Conservation (phyloP, 2,888 invertebrate genomes). For the Caenorhabditis uteleia region DNA sequence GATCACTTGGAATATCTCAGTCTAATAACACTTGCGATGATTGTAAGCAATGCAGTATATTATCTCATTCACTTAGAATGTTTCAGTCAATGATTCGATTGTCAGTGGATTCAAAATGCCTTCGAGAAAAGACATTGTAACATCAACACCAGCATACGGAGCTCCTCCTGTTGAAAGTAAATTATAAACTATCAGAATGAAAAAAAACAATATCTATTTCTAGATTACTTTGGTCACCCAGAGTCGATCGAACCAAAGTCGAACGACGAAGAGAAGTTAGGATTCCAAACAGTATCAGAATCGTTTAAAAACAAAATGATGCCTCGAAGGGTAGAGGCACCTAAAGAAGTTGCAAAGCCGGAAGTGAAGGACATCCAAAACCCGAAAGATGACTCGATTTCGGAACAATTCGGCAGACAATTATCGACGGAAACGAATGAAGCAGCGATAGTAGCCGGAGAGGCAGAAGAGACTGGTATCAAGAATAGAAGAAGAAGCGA, state of each 20-base stretch:
- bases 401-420: slow-evolving; percentile 21
- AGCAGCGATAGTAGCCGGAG: slow-evolving; percentile 2
- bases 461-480: slow-evolving; percentile 20
- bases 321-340: too few species aligned
- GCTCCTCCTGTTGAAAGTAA: slow-evolving; percentile 24
- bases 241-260: too few species aligned
- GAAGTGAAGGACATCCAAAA: too few species aligned
- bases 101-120: slow-evolving; percentile 1
- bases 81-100: slow-evolving; percentile 16
- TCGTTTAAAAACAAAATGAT: too few species aligned
- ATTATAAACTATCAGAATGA: too few species aligned
- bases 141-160: slow-evolving; percentile 24
- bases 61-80: too few species aligned
- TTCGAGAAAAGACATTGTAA: slow-evolving; percentile 9
- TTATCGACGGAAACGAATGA: slow-evolving; percentile 25
- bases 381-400: slow-evolving; percentile 13
- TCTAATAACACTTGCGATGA: neutral
- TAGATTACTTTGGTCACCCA: too few species aligned
- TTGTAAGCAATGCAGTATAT: too few species aligned
- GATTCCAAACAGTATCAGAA: too few species aligned
- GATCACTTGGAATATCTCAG: slow-evolving; percentile 3
- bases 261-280: too few species aligned
- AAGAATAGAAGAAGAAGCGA: slow-evolving; percentile 34
- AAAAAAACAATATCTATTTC: too few species aligned
- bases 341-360: too few species aligned